Evolutionary conservation across 2,113 vertebrate genomes (phyloP).

Genomic region (Dicaeum eximium): DNA sequence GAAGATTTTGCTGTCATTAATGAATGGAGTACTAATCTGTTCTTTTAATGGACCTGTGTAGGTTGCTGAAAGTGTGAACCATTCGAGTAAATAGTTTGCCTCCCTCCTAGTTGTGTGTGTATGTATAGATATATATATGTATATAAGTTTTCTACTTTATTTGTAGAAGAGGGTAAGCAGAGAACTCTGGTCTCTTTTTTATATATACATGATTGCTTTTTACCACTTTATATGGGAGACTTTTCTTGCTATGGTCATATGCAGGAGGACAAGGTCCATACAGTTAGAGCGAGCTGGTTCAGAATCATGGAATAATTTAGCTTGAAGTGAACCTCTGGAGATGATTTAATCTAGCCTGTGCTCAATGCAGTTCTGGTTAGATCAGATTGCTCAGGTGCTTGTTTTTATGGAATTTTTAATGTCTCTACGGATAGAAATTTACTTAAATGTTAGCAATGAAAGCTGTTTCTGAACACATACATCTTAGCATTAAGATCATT

Average conservation of each 20-base stretch:
- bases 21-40: not conserved
- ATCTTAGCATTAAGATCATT: not conserved
- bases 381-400: not conserved
- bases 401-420: not conserved
- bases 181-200: not conserved
- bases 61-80: not conserved
- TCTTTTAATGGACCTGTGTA: not conserved
- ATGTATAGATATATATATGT: accelerated
- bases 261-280: not conserved
- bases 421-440: not conserved
- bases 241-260: not conserved
- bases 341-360: not conserved
- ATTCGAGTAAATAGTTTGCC: not conserved
- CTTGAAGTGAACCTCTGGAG: not conserved
- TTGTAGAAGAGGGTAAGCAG: not conserved
- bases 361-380: not conserved
- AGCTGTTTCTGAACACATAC: not conserved
- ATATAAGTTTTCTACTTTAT: not conserved
- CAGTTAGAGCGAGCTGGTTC: not conserved
- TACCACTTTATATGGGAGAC: not conserved
- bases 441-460: not conserved
- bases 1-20: not conserved
- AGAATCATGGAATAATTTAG: not conserved
- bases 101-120: not conserved
- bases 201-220: not conserved